Evolutionary conservation across 1,140 invertebrate species (phyloP), one percentile per base, ranked within the genome.

Genomic region (Bombus soroeensis): DNA sequence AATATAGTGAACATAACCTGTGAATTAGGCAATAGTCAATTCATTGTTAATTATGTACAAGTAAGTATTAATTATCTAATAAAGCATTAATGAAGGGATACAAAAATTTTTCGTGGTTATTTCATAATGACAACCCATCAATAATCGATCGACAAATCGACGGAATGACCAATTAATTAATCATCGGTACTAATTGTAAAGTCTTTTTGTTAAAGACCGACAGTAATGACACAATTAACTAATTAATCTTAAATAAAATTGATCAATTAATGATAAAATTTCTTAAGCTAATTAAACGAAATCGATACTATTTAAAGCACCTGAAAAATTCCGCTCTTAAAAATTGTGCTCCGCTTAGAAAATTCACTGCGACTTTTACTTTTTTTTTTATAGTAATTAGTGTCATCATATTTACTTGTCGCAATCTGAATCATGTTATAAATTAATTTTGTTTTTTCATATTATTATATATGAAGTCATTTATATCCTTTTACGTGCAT

Each of bases 281-380:
- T 13, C 39, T 47, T 53, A 47, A 72, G 25, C 12, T 73, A 78
- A 80, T 47, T 62, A 71, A 80, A 72, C 12, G 43, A 47, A 80
- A 62, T n/a, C n/a, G 6, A 80, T 73, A 79, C 28, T 37, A 72
- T n/a, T 39, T 43, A 85, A 85, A 85, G 77, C 77, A 85, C 53
- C 68, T 39, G 39, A 80, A 71, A 84, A 64, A 32, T 37, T 25
- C 32, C 79, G 37, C 15, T 41, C 3, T 71, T 73, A 80, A 80
- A 80, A 72, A 80, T 85, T 85, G 83, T 85, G 83, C 83, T 80
- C 41, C 18, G 34, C 83, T 71, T 84, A 79, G 22, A 84, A 84
- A 79, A 84, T 59, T 79, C 83, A 32, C 64, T 78, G 82, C 76
- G n/a, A 79, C 22, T 64, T 80, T 85, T 70, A 37, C 34, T 10